phyloP scores from a whole-genome alignment of 2,113 vertebrate species.

The Jacana jacana region DNA sequence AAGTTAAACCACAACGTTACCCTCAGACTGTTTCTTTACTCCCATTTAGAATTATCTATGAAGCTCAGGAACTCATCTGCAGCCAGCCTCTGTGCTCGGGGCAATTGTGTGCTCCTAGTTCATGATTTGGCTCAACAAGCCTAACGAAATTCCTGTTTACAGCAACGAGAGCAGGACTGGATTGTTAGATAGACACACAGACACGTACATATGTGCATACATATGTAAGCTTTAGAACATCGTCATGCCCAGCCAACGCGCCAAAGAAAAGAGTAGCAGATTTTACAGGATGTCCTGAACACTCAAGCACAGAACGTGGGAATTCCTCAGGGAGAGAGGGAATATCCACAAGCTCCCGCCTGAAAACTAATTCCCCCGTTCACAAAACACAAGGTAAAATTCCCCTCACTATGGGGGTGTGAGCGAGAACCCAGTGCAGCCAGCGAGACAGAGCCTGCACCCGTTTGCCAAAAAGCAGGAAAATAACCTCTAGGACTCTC shows the following conservation, averaged over 20 bases:
- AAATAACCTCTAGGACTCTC: neutral
- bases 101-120: neutral
- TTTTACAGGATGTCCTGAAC: neutral
- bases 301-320: neutral
- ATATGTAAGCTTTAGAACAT: neutral
- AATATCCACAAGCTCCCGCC: rapidly evolving
- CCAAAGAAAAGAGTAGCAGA: neutral
- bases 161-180: neutral
- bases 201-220: neutral
- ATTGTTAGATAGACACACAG: neutral
- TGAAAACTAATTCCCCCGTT: neutral
- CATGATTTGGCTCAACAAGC: neutral
- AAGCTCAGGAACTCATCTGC: neutral
- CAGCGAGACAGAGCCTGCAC: neutral
- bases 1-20: neutral
- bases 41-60: neutral
- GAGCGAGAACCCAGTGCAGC: neutral
- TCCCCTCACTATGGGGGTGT: neutral
- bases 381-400: neutral
- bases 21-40: neutral
- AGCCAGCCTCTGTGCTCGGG: neutral
- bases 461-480: neutral
- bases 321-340: neutral
- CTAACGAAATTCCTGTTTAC: neutral
- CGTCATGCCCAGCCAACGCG: neutral